Evolutionary conservation across 2,888 invertebrate species (phyloP), one percentile per base, ranked within the genome.

Genomic region (Lepeophtheirus nordmannii): DNA sequence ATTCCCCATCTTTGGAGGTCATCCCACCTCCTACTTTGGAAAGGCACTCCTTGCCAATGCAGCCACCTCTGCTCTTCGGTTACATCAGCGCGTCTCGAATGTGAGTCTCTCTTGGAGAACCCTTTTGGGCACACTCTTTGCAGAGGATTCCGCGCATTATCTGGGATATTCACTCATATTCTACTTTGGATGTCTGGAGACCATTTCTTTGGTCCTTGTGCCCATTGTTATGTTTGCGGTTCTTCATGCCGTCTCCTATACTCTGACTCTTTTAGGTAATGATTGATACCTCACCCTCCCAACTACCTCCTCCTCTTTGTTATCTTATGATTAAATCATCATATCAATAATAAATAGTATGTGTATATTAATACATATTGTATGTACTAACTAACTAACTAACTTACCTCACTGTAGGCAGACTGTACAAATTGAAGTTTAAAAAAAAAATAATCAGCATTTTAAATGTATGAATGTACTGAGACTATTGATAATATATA

Each of bases 131-230:
- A 78, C 82, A 63, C 78, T 97, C 71, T 80, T 91, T 72, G 76
- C 85, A 30, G 97, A 98, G 76, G 90, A 90, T 78, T 62, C 62
- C n/a, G 62, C 62, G 1, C 62, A 98, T 76, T 98, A 98, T 74
- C 80, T 98, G 70, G 85, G 97, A 78, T 98, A 87, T 77, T 90
- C 93, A 59, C 78, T 94, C 71, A 89, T 97, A 74, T 98, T 98
- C 77, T 82, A 96, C 73, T 91, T 88, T 76, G 86, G 87, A 41
- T 80, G 85, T 67, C 7, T 30, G 30, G n/a, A 17, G 3, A 93
- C 97, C 37, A 84, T 91, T 65, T 84, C 92, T 66, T 69, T 70
- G 70, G 89, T 89, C 22, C 78, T 97, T 71, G 80, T 89, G 68
- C 98, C 98, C 9, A 83, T 96, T 68, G 83, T 89, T 72, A 79